Conservation (phyloP, 2,113 vertebrate genomes). For the Phyllostomus discolor region DNA sequence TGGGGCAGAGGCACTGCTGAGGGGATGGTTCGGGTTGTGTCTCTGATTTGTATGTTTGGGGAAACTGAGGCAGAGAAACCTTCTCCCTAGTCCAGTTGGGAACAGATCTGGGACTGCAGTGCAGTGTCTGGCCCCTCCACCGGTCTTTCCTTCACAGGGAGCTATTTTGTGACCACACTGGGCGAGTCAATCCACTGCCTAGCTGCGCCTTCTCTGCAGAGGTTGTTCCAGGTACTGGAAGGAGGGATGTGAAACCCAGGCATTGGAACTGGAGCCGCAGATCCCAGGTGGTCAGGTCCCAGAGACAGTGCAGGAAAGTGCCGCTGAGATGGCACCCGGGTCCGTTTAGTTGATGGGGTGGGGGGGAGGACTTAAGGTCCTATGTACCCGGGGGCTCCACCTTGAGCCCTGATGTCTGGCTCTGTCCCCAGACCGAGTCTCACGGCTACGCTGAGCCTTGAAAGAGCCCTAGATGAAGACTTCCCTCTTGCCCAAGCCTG, state of each 20-base stretch:
- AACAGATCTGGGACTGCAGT: neutral
- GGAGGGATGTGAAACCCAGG: neutral
- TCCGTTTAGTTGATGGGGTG: neutral
- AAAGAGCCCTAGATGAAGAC: neutral
- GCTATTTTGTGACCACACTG: conserved; percentile 34
- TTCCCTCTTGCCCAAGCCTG: neutral
- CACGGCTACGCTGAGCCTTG: neutral
- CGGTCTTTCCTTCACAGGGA: conserved; percentile 38
- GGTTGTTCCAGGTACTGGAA: conserved; percentile 60
- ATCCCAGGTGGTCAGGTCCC: neutral
- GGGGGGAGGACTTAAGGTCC: neutral
- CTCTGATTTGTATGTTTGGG: neutral
- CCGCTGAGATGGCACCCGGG: neutral
- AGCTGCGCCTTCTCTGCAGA: conserved; percentile 26
- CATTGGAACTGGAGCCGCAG: neutral
- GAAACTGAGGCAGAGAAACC: neutral
- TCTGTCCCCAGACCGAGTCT: neutral
- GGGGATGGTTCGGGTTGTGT: neutral
- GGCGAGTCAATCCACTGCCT: conserved; percentile 1
- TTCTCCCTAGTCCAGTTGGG: neutral
- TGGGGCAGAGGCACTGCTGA: neutral
- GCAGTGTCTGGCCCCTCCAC: neutral
- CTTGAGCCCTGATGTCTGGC: neutral
- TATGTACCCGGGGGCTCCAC: neutral
- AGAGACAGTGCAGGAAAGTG: neutral